Evolutionary conservation across 1,140 invertebrate species (phyloP), one percentile per base, ranked within the genome.

Genomic region (Cydia splendana): DNA sequence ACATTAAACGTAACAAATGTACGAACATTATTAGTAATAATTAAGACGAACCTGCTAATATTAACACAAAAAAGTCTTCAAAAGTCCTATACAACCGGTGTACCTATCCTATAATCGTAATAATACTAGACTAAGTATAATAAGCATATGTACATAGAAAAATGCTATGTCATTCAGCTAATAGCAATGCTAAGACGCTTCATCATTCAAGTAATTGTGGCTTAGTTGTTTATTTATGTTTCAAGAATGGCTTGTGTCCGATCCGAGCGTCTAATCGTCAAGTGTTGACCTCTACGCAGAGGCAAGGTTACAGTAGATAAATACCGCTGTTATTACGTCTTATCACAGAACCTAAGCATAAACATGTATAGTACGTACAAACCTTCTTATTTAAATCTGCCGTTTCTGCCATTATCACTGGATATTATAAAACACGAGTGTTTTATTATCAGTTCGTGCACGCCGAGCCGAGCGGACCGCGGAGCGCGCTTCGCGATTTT

Each of bases 351-450:
- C 9, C 13, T 42, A 75, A 7, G 75, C 77, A 79, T 84, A 82
- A 76, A 65, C 74, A n/a, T 75, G 69, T 76, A n/a, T 78, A 73
- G 75, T 82, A 30, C 30, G 30, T 30, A 30, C 30, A 30, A 81
- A 85, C 84, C 84, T 85, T 85, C 77, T 85, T 85, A 85, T 85
- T 82, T 74, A 51, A 76, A 42, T 83, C 82, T 62, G 76, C 76
- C 51, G 71, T 78, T 78, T 82, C 80, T 42, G 77, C 78, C 84
- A 84, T 85, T 75, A 75, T 80, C 77, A 62, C 65, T 82, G 73
- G 76, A 75, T 74, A 42, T 79, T 78, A 76, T 77, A 78, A 78
- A 77, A 78, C 71, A 71, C 69, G 57, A 79, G 76, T 48, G 48
- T 42, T 71, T 71, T 71, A 69, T 71, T 71, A 69, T 38, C 15